These are phyloP conservation scores for Monarcha castaneiventris DNA, from an alignment of 2,113 vertebrate genomes.

Conservation along the genomic window DNA sequence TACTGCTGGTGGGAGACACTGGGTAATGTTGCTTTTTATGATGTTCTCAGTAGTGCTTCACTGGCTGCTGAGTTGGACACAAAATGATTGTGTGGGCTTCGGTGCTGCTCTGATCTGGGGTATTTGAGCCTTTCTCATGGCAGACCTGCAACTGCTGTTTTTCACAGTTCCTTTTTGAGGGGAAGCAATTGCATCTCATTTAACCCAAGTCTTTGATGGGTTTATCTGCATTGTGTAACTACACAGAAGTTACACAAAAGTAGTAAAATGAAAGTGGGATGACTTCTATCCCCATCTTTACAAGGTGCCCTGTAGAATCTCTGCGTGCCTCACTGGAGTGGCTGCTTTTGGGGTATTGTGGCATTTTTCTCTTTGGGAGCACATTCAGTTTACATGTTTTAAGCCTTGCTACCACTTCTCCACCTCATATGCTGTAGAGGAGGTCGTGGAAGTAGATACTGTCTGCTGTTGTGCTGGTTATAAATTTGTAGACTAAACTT, in stretches of 20 bases:
- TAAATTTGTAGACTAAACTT: not conserved
- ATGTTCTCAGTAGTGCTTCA: not conserved
- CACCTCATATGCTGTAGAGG: not conserved
- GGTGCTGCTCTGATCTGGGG: not conserved
- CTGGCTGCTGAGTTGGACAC: not conserved
- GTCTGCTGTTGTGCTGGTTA: not conserved
- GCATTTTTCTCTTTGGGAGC: not conserved
- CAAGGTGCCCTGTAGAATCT: not conserved
- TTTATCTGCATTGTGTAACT: not conserved
- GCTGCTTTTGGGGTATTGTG: not conserved
- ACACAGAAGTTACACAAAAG: not conserved
- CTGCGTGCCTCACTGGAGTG: not conserved
- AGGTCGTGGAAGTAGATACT: not conserved
- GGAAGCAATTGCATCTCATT: not conserved
- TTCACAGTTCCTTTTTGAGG: not conserved
- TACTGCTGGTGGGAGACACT: conserved; percentile 93
- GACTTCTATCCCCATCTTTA: not conserved
- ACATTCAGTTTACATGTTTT: not conserved
- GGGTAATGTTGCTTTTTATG: conserved; percentile 77
- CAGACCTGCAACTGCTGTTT: not conserved
- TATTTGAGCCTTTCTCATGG: not conserved
- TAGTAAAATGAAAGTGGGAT: not conserved
- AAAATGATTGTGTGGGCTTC: not conserved
- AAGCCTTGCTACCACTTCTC: not conserved
- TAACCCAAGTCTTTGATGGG: not conserved